Base-by-base conservation (phyloP, 2,113 vertebrate species). In the Malurus elegans region DNA sequence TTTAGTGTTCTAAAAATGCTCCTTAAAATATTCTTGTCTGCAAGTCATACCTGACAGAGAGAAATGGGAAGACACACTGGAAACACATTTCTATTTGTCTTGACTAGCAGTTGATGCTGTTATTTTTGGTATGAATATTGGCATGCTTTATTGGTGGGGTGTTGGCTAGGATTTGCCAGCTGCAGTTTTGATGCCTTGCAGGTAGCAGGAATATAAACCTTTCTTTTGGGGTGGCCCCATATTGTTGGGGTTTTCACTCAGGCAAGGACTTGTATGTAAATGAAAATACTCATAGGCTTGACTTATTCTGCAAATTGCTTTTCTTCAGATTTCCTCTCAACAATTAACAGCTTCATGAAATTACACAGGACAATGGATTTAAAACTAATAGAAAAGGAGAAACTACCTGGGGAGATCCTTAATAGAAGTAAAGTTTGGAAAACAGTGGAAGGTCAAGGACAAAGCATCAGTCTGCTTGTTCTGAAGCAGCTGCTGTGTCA, bases 401-500 rank as follows among this genome's bases (percentile, higher is more conserved):
- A 73, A 66, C n/a, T 60, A 54, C 28, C 53, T 64, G 29, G 12
- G 28, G 24, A 79, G 12, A 17, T 18, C 40, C 47, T 89, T 69
- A 75, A 79, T 32, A 81, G 61, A 81, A 89, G 50, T 12, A 72
- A 89, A 31, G 5, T 89, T 72, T 91, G 53, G 25, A 44, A 81
- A 95, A 79, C 57, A 89, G 67, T 61, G 54, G 53, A 81, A 81
- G 81, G 69, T n/a, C 40, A 90, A 88, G 82, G 50, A 56, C 54
- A 94, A 74, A 84, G 18, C 31, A 54, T 40, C n/a, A 56, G 20
- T n/a, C 72, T 86, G 7, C 50, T 74, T 82, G 40, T 65, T 96
- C 50, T 45, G 38, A 81, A 91, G 65, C 65, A 96, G 79, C 83
- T 97, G 71, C 24, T 73, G 34, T 70, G 74, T 83, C 60, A 64